Evolutionary conservation across 1,140 invertebrate genomes (phyloP).

Genomic region (Heliothis subflexa): DNA sequence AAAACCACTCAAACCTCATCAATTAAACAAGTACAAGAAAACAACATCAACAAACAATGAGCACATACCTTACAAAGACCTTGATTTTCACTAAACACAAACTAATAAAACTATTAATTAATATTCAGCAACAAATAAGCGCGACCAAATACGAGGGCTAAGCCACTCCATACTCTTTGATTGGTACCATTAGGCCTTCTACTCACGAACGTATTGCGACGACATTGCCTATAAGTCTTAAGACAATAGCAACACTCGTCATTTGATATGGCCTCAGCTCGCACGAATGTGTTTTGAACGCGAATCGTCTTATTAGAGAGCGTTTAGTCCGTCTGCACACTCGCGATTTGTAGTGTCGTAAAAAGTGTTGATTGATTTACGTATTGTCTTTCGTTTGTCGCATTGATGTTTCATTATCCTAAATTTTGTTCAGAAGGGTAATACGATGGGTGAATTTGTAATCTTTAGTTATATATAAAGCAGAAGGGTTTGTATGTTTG

Average conservation of each 20-base stretch:
- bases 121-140: conserved; percentile 69
- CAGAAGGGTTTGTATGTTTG: no score
- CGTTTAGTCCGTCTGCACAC: conserved; percentile 49
- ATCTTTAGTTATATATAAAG: background rate
- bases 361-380: conserved; percentile 23
- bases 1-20: background rate
- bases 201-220: conserved; percentile 67
- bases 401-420: conserved; percentile 8
- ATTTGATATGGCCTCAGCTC: conserved; percentile 78
- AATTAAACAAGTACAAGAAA: background rate
- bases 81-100: conserved; percentile 46
- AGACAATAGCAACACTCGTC: conserved; percentile 72
- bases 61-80: conserved; percentile 33
- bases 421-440: background rate
- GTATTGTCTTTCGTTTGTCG: conserved; percentile 3
- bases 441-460: background rate
- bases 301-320: conserved; percentile 78
- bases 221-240: conserved; percentile 66
- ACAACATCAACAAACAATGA: background rate
- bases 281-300: conserved; percentile 61
- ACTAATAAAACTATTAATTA: conserved; percentile 54
- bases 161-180: conserved; percentile 64
- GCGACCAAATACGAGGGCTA: conserved; percentile 60
- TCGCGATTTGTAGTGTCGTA: conserved; percentile 45
- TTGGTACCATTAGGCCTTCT: conserved; percentile 62